These are phyloP conservation scores for Stegostoma tigrinum DNA, from an alignment of 2,113 vertebrate genomes.

Conservation along the genomic window DNA sequence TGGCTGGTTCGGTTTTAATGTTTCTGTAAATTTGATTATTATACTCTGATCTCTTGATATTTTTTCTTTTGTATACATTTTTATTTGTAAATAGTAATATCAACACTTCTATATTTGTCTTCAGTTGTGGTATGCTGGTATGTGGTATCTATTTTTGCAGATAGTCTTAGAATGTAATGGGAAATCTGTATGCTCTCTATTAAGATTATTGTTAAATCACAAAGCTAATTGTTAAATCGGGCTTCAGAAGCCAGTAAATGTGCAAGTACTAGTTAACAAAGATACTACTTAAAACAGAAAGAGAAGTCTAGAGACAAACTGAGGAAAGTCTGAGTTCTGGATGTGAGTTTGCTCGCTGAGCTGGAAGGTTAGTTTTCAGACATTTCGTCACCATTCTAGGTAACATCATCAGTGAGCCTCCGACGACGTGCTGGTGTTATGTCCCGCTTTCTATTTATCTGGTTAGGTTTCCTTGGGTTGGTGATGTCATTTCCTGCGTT, in stretches of 20 bases:
- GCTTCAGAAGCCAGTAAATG: neutral
- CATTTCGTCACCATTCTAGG: no score
- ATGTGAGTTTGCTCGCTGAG: no score
- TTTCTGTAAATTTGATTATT: neutral
- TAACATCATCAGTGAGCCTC: no score
- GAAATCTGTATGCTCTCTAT: neutral
- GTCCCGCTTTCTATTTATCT: no score
- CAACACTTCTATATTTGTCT: neutral
- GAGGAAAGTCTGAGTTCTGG: neutral
- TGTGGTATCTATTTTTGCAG: neutral
- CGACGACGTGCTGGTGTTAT: no score
- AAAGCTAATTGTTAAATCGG: neutral
- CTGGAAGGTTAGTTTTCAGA: no score
- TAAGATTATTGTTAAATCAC: neutral
- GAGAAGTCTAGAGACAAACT: neutral
- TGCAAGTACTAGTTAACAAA: neutral
- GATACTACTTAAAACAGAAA: neutral
- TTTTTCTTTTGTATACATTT: neutral
- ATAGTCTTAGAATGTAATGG: neutral
- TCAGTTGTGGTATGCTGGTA: neutral
- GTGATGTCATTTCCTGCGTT: no score
- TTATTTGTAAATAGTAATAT: neutral
- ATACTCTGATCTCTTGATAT: neutral
- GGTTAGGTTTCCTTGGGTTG: no score
- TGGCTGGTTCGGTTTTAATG: neutral